These are phyloP conservation scores for Drosophila prosaltans DNA, from an alignment of 1,140 invertebrate species.

Conservation along the genomic window DNA sequence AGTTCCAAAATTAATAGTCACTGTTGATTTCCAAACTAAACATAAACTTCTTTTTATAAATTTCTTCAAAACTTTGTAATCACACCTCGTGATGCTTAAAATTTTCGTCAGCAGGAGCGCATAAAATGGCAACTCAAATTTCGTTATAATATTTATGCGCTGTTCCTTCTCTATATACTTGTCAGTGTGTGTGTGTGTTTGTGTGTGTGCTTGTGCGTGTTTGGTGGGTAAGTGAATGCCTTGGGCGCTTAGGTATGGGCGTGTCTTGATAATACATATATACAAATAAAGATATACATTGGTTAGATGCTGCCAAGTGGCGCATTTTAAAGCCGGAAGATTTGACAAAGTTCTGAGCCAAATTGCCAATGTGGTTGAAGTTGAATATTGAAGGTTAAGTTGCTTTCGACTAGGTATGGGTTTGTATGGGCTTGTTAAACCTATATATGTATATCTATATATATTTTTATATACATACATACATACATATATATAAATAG, in stretches of 20 bases:
- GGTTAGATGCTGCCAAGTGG: slow-evolving; percentile 9
- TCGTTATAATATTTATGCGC: slow-evolving; percentile 61
- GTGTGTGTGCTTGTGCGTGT: not conserved
- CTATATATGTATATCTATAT: slow-evolving; percentile 21
- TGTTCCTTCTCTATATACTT: not conserved
- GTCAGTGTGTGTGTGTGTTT: slow-evolving; percentile 1
- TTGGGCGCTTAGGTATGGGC: not conserved
- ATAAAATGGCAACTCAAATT: slow-evolving; percentile 51
- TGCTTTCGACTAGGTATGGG: not conserved
- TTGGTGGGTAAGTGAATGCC: not conserved
- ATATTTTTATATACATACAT: slow-evolving; percentile 33
- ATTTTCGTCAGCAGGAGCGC: slow-evolving; percentile 34
- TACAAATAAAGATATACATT: slow-evolving; percentile 8
- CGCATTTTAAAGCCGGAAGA: slow-evolving; percentile 16
- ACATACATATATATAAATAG: slow-evolving; percentile 21
- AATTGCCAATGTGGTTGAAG: slow-evolving; percentile 6
- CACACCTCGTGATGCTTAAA: slow-evolving; percentile 30
- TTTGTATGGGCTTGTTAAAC: slow-evolving; percentile 8
- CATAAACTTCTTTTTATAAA: no score
- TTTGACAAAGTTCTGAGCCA: slow-evolving; percentile 11
- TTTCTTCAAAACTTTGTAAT: not conserved
- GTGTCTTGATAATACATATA: not conserved
- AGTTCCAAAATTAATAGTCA: no score
- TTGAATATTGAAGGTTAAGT: slow-evolving; percentile 10
- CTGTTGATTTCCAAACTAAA: no score